Conservation (phyloP, 2,888 invertebrate species). For the Sphaeridia pumilis region DNA sequence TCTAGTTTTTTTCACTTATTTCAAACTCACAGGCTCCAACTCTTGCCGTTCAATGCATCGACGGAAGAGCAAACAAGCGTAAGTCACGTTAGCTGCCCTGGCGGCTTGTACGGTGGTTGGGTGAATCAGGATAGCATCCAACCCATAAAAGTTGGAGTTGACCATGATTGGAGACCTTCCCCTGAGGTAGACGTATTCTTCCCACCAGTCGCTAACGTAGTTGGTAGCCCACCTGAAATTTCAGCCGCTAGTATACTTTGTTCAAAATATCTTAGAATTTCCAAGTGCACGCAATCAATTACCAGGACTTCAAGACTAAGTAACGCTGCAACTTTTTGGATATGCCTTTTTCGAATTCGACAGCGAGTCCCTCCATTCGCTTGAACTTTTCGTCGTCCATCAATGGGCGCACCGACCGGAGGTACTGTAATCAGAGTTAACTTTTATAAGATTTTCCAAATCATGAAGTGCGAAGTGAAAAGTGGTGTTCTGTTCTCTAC, state of each 20-base stretch:
- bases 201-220: conserved; percentile 99
- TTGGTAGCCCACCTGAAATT: conserved; percentile 69
- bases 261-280: no score
- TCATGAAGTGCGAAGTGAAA: no score
- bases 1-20: background rate
- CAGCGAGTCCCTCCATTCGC: conserved; percentile 68
- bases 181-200: conserved; percentile 93
- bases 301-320: conserved; percentile 87
- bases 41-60: conserved; percentile 85
- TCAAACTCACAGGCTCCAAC: conserved; percentile 66
- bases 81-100: conserved; percentile 82
- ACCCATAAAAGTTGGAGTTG: conserved; percentile 97
- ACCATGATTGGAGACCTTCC: conserved; percentile 94
- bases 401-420: conserved; percentile 81
- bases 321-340: conserved; percentile 88
- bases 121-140: conserved; percentile 71
- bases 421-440: no score
- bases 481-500: no score
- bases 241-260: no score
- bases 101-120: conserved; percentile 53
- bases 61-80: conserved; percentile 74
- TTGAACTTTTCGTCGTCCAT: conserved; percentile 70
- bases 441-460: no score
- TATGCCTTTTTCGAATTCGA: conserved; percentile 75
- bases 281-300: no score